Percentiles rank a stretch among this genome's conserved stretches.
Conservation (phyloP, 2,888 invertebrate genomes). For the Agrotis exclamationis region DNA sequence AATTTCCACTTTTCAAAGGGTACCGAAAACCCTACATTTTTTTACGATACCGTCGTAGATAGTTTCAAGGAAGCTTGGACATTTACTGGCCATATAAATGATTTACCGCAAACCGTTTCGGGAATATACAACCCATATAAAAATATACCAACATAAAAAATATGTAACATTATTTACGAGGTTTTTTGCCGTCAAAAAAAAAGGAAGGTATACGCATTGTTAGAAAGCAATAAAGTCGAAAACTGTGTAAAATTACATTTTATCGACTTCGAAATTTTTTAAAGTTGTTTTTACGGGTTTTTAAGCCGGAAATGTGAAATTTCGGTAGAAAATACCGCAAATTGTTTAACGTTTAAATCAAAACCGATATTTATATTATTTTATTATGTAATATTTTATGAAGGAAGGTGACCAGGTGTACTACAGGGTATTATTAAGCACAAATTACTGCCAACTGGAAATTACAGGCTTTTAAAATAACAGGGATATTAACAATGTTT, state of each 20-base stretch:
- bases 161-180: constrained; percentile 78
- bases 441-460: constrained; percentile 23
- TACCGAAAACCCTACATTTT: constrained; percentile 37
- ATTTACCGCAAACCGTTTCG: constrained; percentile 80
- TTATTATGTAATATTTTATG: neutral
- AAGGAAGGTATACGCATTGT: constrained; percentile 67
- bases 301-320: constrained; percentile 56
- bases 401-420: neutral
- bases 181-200: constrained; percentile 73
- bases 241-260: constrained; percentile 61
- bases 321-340: constrained; percentile 9
- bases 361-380: constrained; percentile 2
- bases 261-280: constrained; percentile 55
- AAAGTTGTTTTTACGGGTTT: constrained; percentile 47
- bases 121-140: constrained; percentile 70
- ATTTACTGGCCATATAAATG: constrained; percentile 82
- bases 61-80: constrained; percentile 79
- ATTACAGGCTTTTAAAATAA: constrained; percentile 38
- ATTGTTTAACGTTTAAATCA: constrained; percentile 7
- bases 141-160: constrained; percentile 59
- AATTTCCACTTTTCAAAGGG: constrained; percentile 55
- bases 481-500: constrained; percentile 19
- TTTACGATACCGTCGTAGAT: constrained; percentile 51
- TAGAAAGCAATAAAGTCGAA: constrained; percentile 65
- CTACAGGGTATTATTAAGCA: constrained; percentile 6